A percentile compares a stretch with the other conserved stretches of the same genome.
Evolutionary conservation across 2,888 invertebrate species (phyloP).

Genomic region (Drosophila aldrichi): DNA sequence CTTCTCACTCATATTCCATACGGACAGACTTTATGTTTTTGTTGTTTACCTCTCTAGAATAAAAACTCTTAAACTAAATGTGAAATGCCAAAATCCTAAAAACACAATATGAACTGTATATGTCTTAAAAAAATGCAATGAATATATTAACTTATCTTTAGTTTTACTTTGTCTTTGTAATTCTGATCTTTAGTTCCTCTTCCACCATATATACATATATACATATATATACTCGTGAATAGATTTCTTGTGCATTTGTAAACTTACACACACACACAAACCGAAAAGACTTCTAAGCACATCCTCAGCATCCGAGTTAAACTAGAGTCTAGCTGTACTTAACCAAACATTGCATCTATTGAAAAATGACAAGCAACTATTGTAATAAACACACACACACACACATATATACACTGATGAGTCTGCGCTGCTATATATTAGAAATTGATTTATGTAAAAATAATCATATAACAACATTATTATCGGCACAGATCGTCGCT

Average conservation of each 20-base stretch:
- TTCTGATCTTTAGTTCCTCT: slow-evolving; percentile 13
- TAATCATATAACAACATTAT: neutral
- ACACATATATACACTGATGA: slow-evolving; percentile 7
- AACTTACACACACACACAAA: slow-evolving; percentile 34
- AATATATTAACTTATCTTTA: slow-evolving; percentile 1
- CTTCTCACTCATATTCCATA: slow-evolving; percentile 27
- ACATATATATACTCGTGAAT: neutral
- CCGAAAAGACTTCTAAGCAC: slow-evolving; percentile 42
- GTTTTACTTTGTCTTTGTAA: neutral
- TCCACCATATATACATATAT: neutral
- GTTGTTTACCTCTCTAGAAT: slow-evolving; percentile 8
- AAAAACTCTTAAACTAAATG: neutral
- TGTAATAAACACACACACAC: slow-evolving; percentile 7
- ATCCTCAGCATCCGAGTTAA: slow-evolving; percentile 20
- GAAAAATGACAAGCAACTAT: slow-evolving; percentile 3
- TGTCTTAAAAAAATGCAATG: neutral
- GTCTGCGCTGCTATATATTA: slow-evolving; percentile 17
- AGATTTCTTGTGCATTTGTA: slow-evolving; percentile 59
- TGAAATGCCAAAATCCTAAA: slow-evolving; percentile 7
- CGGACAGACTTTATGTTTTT: neutral
- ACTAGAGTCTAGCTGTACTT: slow-evolving; percentile 46
- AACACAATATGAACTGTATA: neutral
- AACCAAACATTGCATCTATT: slow-evolving; percentile 31
- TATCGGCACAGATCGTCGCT: slow-evolving; percentile 1
- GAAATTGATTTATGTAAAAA: slow-evolving; percentile 19